Conservation (phyloP, 2,797 vertebrate species). For the Myiotriccus ornatus region DNA sequence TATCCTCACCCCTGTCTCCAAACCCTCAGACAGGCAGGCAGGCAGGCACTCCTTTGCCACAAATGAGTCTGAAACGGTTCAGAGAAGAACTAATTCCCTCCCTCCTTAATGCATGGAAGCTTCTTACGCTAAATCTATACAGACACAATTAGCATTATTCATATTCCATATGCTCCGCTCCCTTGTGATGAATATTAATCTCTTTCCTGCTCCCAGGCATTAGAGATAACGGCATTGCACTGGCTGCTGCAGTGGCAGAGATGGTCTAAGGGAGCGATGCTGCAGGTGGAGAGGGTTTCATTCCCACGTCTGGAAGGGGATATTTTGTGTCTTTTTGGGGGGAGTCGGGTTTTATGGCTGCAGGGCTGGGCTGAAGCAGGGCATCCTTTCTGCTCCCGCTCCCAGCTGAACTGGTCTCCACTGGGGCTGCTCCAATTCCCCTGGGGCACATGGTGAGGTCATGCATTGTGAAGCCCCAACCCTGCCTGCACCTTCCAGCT, state of each 20-base stretch:
- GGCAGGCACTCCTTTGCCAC: neutral
- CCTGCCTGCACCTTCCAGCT: neutral
- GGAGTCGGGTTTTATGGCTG: neutral
- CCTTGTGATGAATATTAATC: slow-evolving; percentile 72
- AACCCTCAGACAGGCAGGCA: neutral
- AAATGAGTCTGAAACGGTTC: slow-evolving; percentile 43
- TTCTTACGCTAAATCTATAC: slow-evolving; percentile 71
- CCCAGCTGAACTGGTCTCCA: rapidly evolving
- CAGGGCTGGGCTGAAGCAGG: neutral
- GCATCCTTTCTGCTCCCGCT: neutral
- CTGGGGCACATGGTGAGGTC: neutral
- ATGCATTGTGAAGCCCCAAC: rapidly evolving
- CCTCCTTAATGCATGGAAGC: slow-evolving; percentile 58
- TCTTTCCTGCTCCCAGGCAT: slow-evolving; percentile 31
- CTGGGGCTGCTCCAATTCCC: rapidly evolving
- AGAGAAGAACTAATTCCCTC: slow-evolving; percentile 47
- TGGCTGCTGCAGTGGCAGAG: neutral
- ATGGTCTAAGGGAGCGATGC: neutral
- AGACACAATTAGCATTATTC: slow-evolving; percentile 74
- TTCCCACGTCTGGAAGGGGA: rapidly evolving
- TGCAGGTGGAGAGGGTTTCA: neutral
- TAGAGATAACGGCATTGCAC: slow-evolving; percentile 16
- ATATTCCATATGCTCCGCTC: slow-evolving; percentile 72
- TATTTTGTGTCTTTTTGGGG: neutral
- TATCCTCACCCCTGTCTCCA: neutral